Base-by-base conservation (phyloP, 2,888 invertebrate species). In the Diarsia brunnea region DNA sequence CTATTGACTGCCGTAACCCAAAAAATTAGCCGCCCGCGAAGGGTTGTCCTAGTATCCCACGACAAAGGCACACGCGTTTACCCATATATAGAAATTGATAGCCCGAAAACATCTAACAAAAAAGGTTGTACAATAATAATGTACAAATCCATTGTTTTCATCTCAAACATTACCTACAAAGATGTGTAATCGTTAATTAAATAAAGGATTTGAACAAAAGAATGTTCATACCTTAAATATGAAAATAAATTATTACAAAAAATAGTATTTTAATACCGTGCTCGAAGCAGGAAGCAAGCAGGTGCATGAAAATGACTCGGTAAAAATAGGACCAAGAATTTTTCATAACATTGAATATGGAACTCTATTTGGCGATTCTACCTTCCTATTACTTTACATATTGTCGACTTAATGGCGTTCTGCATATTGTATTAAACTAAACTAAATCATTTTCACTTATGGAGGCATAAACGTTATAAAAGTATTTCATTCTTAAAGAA, bases 21-120 rank as follows among this genome's bases (percentile, higher is more conserved):
- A 85, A 89, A 90, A 82, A n/a, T 75, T 84, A 76, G 88, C 89
- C 86, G 72, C 78, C 79, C 86, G 88, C 85, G 87, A n/a, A 86
- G 86, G 86, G 81, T 88, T 87, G 84, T 83, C 85, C 84, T 73
- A 75, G 80, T 87, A 88, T 89, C 83, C 80, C 82, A 88, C 80
- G 85, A 89, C 89, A 91, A 91, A 90, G 83, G 87, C 78, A 75
- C 84, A 81, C 71, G 72, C 65, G 51, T 84, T 79, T 71, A 27
- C 47, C 60, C 60, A 60, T 63, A 66, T 76, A 79, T 65, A 78
- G 67, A 79, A 77, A 87, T 82, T 82, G 71, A 81, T 80, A 75
- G 69, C 70, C 65, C 53, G 24, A 81, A 73, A 75, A 51, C 63
- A 68, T 69, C 27, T 43, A 75, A 72, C 74, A 84, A 81, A 84